phyloP scores from a whole-genome alignment of 2,888 invertebrate genomes.

The Synanthedon andrenaeformis region DNA sequence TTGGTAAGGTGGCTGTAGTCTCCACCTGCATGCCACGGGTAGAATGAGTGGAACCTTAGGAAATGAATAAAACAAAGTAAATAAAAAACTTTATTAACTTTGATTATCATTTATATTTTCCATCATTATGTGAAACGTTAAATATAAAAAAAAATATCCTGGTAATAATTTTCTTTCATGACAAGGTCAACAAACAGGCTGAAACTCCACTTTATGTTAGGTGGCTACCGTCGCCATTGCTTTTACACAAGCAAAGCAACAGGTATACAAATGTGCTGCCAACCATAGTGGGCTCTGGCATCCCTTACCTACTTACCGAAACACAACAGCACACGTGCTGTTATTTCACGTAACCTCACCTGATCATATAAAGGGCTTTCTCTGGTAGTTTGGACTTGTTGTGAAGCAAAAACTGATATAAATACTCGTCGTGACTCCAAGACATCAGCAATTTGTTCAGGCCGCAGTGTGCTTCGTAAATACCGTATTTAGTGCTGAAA shows the following conservation, averaged over 20 bases:
- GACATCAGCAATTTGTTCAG: slow-evolving; percentile 88
- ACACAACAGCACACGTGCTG: too few relatives aligned
- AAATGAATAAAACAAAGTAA: neutral
- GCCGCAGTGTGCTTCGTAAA: slow-evolving; percentile 90
- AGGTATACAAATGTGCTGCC: too few relatives aligned
- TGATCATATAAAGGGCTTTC: slow-evolving; percentile 88
- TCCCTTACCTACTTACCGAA: too few relatives aligned
- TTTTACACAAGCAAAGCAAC: too few relatives aligned
- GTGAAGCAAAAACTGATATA: slow-evolving; percentile 86
- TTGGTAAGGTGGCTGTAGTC: slow-evolving; percentile 87
- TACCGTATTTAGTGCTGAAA: slow-evolving; percentile 84
- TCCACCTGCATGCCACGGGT: slow-evolving; percentile 94
- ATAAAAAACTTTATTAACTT: neutral
- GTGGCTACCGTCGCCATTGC: too few relatives aligned
- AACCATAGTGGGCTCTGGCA: too few relatives aligned
- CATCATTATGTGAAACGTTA: neutral
- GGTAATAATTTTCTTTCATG: too few relatives aligned
- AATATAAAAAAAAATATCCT: too few relatives aligned
- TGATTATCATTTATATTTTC: neutral
- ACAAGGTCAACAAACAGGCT: too few relatives aligned
- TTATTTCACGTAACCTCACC: slow-evolving; percentile 28
- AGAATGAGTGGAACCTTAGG: slow-evolving; percentile 92
- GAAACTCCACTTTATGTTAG: too few relatives aligned
- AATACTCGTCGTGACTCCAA: slow-evolving; percentile 98
- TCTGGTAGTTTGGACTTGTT: slow-evolving; percentile 85